phyloP scores from a whole-genome alignment of 2,888 invertebrate genomes.

The Vandiemenella viatica region DNA sequence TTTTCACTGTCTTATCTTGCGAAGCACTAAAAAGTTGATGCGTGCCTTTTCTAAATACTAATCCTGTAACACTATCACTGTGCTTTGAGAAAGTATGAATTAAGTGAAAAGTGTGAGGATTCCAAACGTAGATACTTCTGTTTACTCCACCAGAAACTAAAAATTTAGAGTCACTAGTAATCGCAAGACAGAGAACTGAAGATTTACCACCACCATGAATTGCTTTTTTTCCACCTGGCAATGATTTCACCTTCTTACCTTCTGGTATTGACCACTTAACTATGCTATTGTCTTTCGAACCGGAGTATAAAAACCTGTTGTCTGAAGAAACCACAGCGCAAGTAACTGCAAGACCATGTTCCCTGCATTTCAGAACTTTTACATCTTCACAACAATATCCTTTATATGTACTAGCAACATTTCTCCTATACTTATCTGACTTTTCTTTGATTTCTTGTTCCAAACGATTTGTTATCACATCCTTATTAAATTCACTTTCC shows the following conservation, averaged over 20 bases:
- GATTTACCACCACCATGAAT: conserved; percentile 5
- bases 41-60: conserved; percentile 71
- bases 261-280: conserved; percentile 64
- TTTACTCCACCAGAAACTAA: conserved; percentile 56
- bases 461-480: conserved; percentile 56
- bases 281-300: conserved; percentile 75
- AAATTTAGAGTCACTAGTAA: conserved; percentile 68
- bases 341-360: conserved; percentile 65
- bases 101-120: conserved; percentile 57
- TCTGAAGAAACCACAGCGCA: conserved; percentile 64
- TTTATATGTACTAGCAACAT: conserved; percentile 50
- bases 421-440: conserved; percentile 60
- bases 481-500: conserved; percentile 43
- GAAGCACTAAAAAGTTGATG: conserved; percentile 61
- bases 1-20: conserved; percentile 27
- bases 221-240: conserved; percentile 7
- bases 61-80: conserved; percentile 52
- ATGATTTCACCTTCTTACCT: conserved; percentile 37
- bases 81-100: conserved; percentile 71
- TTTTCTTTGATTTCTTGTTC: conserved; percentile 76
- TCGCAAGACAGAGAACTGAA: conserved; percentile 47
- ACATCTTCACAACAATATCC: conserved; percentile 28
- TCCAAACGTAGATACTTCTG: conserved; percentile 67
- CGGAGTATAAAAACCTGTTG: conserved; percentile 56
- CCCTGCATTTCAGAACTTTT: conserved; percentile 50